Evolutionary conservation across 2,797 vertebrate species (phyloP), one percentile per base, ranked within the genome.

Genomic region (Urocyon cinereoargenteus): DNA sequence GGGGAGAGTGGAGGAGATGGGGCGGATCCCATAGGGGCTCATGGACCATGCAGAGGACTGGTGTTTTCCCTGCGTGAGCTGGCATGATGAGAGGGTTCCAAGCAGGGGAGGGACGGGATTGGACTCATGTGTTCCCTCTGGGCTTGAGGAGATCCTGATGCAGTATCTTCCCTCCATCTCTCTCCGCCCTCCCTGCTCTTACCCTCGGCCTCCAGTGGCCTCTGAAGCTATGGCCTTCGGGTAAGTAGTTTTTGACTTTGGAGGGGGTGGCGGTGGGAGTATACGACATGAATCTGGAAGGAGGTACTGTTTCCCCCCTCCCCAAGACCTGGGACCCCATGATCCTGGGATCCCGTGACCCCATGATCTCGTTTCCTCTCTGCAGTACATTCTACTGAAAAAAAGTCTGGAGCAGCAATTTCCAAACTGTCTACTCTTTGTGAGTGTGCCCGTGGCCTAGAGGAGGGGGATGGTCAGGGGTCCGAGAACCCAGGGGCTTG

Each of bases 211-310:
- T 96, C 61, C 90, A 98, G 98, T 40, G 97, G 97, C 86, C 96
- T 98, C 95, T 98, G 98, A 98, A 98, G 98, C 91, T 98, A 97
- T 26, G 45, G 40, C 70, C 77, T 98, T 26, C 93, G 86, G 95
- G 97, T 98, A 84, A 98, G 98, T 97, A 86, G 13, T 73, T 91
- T 91, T 62, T 77, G 85, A 45, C 51, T 75, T 78, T 84, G 89
- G 78, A 75, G 36, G 78, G 70, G 36, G 2, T 78, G 45, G 88
- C 66, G 72, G 40, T 45, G 72, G 31, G 31, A 49, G 12, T 10
- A 5, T 53, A 40, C 49, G 55, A 5, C 21, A 3, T 0, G 19
- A 94, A 77, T 49, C 49, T 19, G 64, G 51, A 45, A 36, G 53
- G 75, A 61, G 8, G 66, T 62, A 45, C 92, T 36, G 5, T 86